Evolutionary conservation across 2,113 vertebrate genomes (phyloP).

Genomic region (Zosterops hypoxanthus): DNA sequence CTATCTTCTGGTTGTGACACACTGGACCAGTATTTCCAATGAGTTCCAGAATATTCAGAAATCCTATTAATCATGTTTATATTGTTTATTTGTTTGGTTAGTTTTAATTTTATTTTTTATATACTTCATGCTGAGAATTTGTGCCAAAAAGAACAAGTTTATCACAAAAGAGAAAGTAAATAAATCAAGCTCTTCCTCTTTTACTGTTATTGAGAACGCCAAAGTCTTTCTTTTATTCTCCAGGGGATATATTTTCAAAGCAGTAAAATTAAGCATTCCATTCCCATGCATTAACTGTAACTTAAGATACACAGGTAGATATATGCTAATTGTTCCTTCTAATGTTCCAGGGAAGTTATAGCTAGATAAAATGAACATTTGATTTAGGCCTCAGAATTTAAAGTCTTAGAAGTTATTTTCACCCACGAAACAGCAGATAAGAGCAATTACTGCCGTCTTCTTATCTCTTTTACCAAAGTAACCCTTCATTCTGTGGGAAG

Average conservation of each 20-base stretch:
- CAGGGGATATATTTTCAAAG: conserved; percentile 44
- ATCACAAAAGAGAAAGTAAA: not conserved
- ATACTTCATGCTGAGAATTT: not conserved
- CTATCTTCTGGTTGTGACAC: not conserved
- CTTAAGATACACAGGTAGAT: conserved; percentile 46
- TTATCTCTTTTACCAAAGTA: conserved; percentile 72
- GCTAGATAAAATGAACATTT: conserved; percentile 32
- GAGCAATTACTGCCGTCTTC: conserved; percentile 70
- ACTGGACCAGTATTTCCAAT: not conserved
- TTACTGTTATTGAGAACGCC: conserved; percentile 16
- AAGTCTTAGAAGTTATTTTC: conserved; percentile 67
- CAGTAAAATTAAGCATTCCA: conserved; percentile 51
- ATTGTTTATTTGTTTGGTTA: not conserved
- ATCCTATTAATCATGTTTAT: not conserved
- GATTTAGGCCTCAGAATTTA: conserved; percentile 64
- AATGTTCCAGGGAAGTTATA: conserved; percentile 52
- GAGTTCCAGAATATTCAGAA: not conserved
- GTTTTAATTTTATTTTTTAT: not conserved
- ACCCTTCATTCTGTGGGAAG: conserved; percentile 72
- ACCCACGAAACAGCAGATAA: conserved; percentile 50
- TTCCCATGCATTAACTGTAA: conserved; percentile 54
- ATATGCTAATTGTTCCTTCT: conserved; percentile 58
- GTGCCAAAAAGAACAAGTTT: not conserved
- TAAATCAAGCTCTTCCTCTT: not conserved
- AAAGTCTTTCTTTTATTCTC: conserved; percentile 49